Conservation (phyloP, 2,888 invertebrate genomes). For the Stratiomys singularior region DNA sequence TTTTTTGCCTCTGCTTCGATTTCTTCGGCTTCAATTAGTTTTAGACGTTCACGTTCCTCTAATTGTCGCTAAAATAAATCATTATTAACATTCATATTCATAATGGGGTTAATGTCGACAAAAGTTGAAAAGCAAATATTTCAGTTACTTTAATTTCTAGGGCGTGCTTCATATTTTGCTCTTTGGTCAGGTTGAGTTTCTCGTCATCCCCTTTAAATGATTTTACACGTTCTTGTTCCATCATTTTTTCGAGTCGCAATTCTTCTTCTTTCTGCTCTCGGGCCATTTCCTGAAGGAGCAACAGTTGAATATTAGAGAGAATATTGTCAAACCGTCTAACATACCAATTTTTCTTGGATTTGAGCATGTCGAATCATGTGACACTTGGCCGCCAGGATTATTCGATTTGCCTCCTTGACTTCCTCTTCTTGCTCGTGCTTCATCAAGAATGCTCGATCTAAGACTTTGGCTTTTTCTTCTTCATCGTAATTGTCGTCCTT, state of each 20-base stretch:
- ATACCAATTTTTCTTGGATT: conserved; percentile 71
- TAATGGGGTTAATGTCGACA: conserved; percentile 12
- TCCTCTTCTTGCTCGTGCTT: conserved; percentile 68
- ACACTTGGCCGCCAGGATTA: conserved; percentile 86
- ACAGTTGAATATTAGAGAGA: too few relatives aligned
- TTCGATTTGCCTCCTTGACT: conserved; percentile 78
- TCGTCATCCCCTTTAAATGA: conserved; percentile 61
- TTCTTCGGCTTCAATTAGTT: conserved; percentile 63
- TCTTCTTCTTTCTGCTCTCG: conserved; percentile 61
- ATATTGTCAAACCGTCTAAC: too few relatives aligned
- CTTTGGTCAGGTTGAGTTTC: conserved; percentile 56
- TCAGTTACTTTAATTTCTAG: conserved; percentile 57
- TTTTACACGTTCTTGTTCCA: conserved; percentile 59
- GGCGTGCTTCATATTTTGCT: conserved; percentile 60
- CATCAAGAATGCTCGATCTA: conserved; percentile 67
- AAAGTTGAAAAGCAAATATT: background rate
- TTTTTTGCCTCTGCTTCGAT: conserved; percentile 63
- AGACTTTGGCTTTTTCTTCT: conserved; percentile 68
- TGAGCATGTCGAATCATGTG: conserved; percentile 87
- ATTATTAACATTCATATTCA: background rate
- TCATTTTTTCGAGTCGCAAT: conserved; percentile 61
- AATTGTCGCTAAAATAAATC: conserved; percentile 57
- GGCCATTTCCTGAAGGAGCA: conserved; percentile 56
- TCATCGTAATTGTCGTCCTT: conserved; percentile 64
- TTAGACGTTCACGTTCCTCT: conserved; percentile 60